Conservation (phyloP, 2,888 invertebrate species). For the Gandaritis pyraliata region DNA sequence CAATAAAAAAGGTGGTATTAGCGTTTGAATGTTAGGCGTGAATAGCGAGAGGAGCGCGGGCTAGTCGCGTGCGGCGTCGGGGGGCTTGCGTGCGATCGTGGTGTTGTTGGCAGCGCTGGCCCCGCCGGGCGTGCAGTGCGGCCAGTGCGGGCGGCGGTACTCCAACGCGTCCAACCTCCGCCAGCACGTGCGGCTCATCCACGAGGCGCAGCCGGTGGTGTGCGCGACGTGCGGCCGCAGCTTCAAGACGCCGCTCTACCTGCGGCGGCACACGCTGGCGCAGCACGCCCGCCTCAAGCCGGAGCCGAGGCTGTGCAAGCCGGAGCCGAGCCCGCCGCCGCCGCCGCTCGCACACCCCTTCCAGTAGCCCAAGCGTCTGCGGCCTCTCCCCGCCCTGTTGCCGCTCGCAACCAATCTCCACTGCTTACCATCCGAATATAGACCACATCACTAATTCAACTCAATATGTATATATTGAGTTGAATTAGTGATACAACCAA, state of each 20-base stretch:
- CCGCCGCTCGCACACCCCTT: conserved; percentile 45
- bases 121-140: conserved; percentile 78
- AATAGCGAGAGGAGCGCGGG: conserved; percentile 34
- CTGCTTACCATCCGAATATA: conserved; percentile 10
- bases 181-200: conserved; percentile 90
- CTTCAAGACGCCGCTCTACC: conserved; percentile 90
- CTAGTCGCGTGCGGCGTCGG: conserved; percentile 42
- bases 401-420: conserved; percentile 2
- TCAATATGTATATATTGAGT: too few species aligned
- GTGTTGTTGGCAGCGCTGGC: conserved; percentile 76
- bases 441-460: background rate
- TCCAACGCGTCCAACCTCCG: conserved; percentile 89
- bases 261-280: conserved; percentile 90
- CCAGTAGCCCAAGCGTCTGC: conserved; percentile 39
- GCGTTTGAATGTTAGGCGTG: conserved; percentile 21
- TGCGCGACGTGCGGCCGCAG: conserved; percentile 89
- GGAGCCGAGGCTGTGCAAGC: conserved; percentile 50
- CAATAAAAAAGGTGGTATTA: conserved; percentile 17
- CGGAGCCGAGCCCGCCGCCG: conserved; percentile 51
- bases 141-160: conserved; percentile 88
- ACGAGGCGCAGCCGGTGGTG: conserved; percentile 88
- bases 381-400: conserved; percentile 34
- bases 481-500: too few species aligned
- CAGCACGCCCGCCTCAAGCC: conserved; percentile 80
- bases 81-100: conserved; percentile 67